phyloP scores from a whole-genome alignment of 64 coral and sea anemone genomes.

The Dendronephthya gigantea region DNA sequence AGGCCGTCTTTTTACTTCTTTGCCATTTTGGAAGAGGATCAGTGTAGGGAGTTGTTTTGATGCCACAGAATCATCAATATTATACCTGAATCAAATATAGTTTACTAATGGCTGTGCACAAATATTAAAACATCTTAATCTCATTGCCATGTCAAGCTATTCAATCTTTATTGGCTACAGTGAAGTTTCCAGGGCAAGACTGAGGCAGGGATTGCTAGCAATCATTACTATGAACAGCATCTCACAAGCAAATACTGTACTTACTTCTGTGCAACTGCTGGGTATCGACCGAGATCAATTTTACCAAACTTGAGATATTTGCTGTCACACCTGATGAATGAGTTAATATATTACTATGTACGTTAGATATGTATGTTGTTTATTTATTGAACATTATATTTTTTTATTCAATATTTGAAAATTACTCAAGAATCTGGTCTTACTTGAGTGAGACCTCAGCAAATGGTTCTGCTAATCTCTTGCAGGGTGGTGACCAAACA shows the following conservation, averaged over 20 bases:
- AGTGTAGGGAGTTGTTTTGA: conserved; percentile 84
- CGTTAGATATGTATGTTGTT: too few species aligned
- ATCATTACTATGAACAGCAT: too few species aligned
- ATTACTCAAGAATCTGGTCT: not conserved
- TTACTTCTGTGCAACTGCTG: conserved; percentile 75
- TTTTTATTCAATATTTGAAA: not conserved
- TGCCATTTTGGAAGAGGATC: conserved; percentile 78
- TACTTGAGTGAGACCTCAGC: conserved; percentile 83
- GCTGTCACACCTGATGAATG: conserved; percentile 53
- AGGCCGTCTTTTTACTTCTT: conserved; percentile 67
- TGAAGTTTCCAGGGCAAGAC: too few species aligned
- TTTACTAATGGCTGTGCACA: too few species aligned
- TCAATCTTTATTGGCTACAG: too few species aligned
- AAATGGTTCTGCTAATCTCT: conserved; percentile 85
- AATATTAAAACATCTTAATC: too few species aligned
- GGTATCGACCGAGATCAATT: conserved; percentile 82
- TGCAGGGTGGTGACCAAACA: conserved; percentile 78
- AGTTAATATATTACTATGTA: not conserved
- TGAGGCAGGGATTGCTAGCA: too few species aligned
- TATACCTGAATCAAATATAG: conserved; percentile 33
- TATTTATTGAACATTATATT: not conserved
- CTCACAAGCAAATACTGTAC: too few species aligned
- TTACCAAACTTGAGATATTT: conserved; percentile 89
- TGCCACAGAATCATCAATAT: conserved; percentile 61
- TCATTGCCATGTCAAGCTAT: too few species aligned